A percentile compares a stretch with the other conserved stretches of the same genome.
These are phyloP conservation scores for Glandiceps talaboti DNA, from an alignment of 53 echinoderm and acorn worm species.

Conservation along the genomic window DNA sequence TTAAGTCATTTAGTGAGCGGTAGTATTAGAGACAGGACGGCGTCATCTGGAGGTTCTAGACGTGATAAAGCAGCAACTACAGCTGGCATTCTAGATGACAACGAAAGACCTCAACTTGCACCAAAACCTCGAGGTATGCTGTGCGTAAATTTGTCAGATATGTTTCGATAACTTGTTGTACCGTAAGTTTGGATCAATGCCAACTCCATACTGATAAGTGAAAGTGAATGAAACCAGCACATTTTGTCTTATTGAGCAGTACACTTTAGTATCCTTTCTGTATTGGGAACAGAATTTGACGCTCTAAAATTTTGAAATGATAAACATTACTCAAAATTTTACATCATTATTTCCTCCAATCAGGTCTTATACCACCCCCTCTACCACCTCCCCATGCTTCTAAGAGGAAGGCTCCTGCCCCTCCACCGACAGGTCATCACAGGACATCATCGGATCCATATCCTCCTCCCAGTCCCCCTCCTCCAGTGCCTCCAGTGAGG, in stretches of 20 bases:
- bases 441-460: conserved; percentile 73
- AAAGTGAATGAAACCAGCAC: too few species aligned
- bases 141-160: too few species aligned
- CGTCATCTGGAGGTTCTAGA: not conserved
- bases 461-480: conserved; percentile 8
- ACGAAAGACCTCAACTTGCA: not conserved
- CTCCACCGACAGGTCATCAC: conserved; percentile 60
- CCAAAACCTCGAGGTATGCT: not conserved
- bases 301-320: too few species aligned
- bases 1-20: not conserved
- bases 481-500: conserved; percentile 34
- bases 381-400: not conserved
- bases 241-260: too few species aligned
- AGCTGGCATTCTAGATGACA: not conserved
- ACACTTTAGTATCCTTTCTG: too few species aligned
- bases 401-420: conserved; percentile 48
- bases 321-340: too few species aligned
- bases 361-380: not conserved
- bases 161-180: too few species aligned
- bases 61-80: not conserved
- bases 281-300: too few species aligned
- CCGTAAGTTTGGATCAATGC: too few species aligned
- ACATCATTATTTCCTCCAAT: too few species aligned
- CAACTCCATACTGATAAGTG: too few species aligned
- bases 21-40: not conserved